Evolutionary conservation across 2,797 vertebrate species (phyloP), one percentile per base, ranked within the genome.

Genomic region (Callimico goeldii): DNA sequence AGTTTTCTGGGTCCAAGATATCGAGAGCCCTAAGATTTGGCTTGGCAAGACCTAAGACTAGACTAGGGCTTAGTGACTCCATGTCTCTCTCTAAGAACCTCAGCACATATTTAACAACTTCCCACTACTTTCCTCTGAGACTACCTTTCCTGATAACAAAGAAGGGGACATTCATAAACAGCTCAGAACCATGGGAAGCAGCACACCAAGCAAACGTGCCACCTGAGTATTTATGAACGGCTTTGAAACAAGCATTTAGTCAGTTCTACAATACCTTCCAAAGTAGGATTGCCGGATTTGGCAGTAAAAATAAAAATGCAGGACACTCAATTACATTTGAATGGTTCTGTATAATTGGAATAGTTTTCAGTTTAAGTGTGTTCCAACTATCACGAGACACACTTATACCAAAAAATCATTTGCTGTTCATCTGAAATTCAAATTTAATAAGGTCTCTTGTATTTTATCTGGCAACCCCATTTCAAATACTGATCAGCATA

Each of bases 271-370:
- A 84, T 58, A 41, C 14, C 86, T 76, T 92, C 75, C 79, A 82
- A 79, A 79, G 83, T 67, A 88, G 28, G 80, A 80, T 7, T 48
- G 26, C 64, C 50, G 80, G 77, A 70, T 87, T 87, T 79, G 79
- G 57, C 36, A 94, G 33, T 67, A 67, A 67, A 67, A 95, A 86
- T 77, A 87, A 95, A 97, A 95, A 93, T 72, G 26, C 24, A 95
- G 64, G 84, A 73, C 20, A 67, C 17, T 46, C 39, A 92, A 81
- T 81, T 72, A 80, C 46, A 79, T 76, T 93, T 90, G 72, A 67
- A 94, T 36, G 77, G 90, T 91, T 91, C n/a, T 50, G 67, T 77
- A 93, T 76, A 64, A 91, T 41, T 95, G 43, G 58, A 64, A 87
- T 58, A 89, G 52, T 52, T 93, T 90, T 96, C 58, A 52, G 57